These are phyloP conservation scores for Thamnaconus septentrionalis DNA, from an alignment of 2,113 vertebrate species.

Conservation along the genomic window DNA sequence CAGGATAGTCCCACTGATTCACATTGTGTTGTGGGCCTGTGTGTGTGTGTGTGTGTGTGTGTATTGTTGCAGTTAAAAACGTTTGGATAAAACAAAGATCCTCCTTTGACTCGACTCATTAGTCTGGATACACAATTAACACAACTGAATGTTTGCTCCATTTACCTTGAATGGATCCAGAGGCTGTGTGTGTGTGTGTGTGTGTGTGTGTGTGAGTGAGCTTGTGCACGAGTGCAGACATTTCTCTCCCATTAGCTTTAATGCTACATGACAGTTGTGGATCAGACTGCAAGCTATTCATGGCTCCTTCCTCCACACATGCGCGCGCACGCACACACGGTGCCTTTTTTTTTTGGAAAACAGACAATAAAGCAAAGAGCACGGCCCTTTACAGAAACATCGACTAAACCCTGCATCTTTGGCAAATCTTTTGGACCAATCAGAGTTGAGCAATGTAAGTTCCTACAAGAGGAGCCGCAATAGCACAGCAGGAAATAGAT, in stretches of 20 bases:
- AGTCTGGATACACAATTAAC: background rate
- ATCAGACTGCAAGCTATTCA: slow-evolving; percentile 69
- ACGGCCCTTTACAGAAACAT: too few relatives aligned
- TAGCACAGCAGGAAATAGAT: too few relatives aligned
- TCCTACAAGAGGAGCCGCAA: too few relatives aligned
- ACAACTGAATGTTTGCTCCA: background rate
- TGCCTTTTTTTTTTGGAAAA: slow-evolving; percentile 20
- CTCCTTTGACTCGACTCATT: background rate
- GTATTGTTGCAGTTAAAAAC: background rate
- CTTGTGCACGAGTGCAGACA: slow-evolving; percentile 33
- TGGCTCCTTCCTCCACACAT: slow-evolving; percentile 30
- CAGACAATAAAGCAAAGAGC: background rate
- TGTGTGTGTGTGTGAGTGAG: slow-evolving; percentile 7
- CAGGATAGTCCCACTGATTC: slow-evolving; percentile 36
- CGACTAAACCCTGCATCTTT: too few relatives aligned
- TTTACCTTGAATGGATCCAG: background rate
- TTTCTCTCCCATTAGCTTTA: slow-evolving; percentile 58
- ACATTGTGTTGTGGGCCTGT: background rate
- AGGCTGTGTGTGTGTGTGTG: background rate
- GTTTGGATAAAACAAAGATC: background rate
- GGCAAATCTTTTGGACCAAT: too few relatives aligned
- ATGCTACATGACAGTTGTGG: slow-evolving; percentile 76
- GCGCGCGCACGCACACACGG: slow-evolving; percentile 2
- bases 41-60: slow-evolving; percentile 2
- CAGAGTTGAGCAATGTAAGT: too few relatives aligned